These are phyloP conservation scores for Crossaster papposus DNA, from an alignment of 53 echinoderm and acorn worm genomes.

Conservation along the genomic window DNA sequence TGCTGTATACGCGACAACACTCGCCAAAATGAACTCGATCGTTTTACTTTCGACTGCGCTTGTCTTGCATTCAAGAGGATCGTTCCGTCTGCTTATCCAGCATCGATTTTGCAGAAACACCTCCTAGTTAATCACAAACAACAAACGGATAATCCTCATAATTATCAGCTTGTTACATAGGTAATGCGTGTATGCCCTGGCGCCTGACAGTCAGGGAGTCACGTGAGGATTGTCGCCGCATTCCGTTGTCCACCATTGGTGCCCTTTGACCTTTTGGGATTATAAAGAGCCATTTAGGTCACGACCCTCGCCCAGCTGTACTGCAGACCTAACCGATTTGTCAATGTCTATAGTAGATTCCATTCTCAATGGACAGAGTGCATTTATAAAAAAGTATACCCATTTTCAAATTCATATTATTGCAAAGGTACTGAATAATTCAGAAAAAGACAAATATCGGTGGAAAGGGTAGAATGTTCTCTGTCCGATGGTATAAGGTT, in stretches of 20 bases:
- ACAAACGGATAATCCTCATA: background rate
- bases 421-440: no score
- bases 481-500: no score
- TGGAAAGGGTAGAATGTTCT: no score
- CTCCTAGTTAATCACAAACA: no score
- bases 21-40: background rate
- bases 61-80: background rate
- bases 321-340: background rate
- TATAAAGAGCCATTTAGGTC: background rate
- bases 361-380: background rate
- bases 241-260: background rate
- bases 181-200: background rate
- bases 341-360: background rate
- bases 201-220: background rate
- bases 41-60: background rate
- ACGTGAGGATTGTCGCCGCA: background rate
- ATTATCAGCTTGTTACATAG: background rate
- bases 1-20: background rate
- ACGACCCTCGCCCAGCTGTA: no score
- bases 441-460: no score
- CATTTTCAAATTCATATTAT: no score
- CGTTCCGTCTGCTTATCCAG: background rate
- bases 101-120: no score
- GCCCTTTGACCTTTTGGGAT: conserved; percentile 1
- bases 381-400: no score